These are phyloP conservation scores for Amblyopsis hoosieri DNA, from an alignment of 2,797 vertebrate genomes.

Conservation along the genomic window DNA sequence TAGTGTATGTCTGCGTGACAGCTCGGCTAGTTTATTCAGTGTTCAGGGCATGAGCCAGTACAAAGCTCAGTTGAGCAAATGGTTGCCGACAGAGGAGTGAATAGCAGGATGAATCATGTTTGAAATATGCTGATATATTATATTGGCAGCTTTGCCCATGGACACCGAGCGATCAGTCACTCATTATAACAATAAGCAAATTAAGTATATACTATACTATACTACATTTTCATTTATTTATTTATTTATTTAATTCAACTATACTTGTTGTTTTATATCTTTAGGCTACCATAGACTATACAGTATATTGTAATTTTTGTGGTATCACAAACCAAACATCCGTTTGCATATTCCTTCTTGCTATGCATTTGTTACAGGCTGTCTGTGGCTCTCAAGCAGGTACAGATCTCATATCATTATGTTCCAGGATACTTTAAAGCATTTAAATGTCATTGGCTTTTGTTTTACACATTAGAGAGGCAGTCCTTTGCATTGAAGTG, in stretches of 20 bases:
- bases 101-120: conserved; percentile 41
- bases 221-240: no score
- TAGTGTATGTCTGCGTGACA: conserved; percentile 1
- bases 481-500: conserved; percentile 1
- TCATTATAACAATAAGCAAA: no score
- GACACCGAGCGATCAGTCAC: neutral
- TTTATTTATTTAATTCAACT: no score
- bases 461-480: conserved; percentile 8
- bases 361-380: conserved; percentile 15
- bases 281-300: no score
- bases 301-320: no score
- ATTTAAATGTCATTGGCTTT: conserved; percentile 9
- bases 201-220: no score
- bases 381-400: conserved; percentile 1
- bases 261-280: no score
- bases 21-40: conserved; percentile 6
- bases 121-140: conserved; percentile 27
- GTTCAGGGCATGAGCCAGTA: conserved; percentile 21
- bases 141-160: neutral
- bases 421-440: conserved; percentile 8
- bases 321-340: neutral
- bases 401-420: conserved; percentile 1
- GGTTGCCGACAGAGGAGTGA: conserved; percentile 39
- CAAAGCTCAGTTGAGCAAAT: conserved; percentile 30
- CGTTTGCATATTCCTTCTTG: conserved; percentile 16